Evolutionary conservation across 2,888 invertebrate species (phyloP).

Genomic region (Drosophila leonis): DNA sequence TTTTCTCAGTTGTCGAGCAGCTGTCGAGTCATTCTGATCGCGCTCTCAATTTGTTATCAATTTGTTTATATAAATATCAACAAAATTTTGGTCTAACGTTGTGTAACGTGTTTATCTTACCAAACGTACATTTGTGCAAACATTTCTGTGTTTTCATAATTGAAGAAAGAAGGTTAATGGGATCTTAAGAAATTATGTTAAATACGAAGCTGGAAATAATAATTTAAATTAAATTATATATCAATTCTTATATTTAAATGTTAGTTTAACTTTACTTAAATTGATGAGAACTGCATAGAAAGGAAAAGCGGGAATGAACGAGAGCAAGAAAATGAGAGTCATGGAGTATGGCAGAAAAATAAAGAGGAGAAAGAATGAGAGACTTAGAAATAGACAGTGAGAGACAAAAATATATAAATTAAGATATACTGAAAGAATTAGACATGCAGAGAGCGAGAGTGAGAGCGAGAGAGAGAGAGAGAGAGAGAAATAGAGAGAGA

Average conservation of each 20-base stretch:
- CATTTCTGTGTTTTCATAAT: constrained; percentile 10
- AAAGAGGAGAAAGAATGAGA: too few species aligned
- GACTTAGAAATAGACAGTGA: too few species aligned
- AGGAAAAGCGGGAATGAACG: not conserved
- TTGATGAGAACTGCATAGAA: not conserved
- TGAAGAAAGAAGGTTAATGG: not conserved
- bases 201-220: too few species aligned
- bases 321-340: not conserved
- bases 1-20: constrained; percentile 52
- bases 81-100: constrained; percentile 4
- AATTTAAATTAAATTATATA: not conserved
- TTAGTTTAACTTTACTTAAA: not conserved
- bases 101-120: not conserved
- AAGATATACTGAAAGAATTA: too few species aligned
- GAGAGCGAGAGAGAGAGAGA: not conserved
- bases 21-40: constrained; percentile 35
- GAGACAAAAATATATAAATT: too few species aligned
- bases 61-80: not conserved
- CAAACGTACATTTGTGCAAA: constrained; percentile 62
- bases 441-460: not conserved
- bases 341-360: too few species aligned
- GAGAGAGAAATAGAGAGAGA: too few species aligned
- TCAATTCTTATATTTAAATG: not conserved
- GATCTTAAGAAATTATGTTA: not conserved
- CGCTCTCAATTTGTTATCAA: not conserved